Conservation (phyloP, 2,797 vertebrate species). For the Muscicapa striata region DNA sequence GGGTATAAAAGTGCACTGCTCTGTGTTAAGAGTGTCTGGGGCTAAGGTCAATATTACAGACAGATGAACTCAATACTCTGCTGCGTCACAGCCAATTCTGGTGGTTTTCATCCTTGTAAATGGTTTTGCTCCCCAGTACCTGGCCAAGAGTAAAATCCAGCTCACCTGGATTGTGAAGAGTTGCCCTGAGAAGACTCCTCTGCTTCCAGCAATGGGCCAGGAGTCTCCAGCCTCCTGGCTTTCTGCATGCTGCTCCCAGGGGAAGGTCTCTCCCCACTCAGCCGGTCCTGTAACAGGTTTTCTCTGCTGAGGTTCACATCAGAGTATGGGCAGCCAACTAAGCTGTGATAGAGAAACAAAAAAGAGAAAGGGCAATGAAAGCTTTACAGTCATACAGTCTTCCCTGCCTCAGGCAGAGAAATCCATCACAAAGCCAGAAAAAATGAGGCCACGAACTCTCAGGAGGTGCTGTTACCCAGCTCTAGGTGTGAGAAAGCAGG, state of each 20-base stretch:
- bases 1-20: constrained; percentile 2
- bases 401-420: neutral
- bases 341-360: constrained; percentile 62
- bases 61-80: neutral
- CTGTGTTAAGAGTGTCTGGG: constrained; percentile 19
- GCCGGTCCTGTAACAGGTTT: constrained; percentile 85
- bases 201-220: constrained; percentile 31
- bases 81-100: neutral
- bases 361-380: neutral
- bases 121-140: neutral
- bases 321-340: constrained; percentile 90
- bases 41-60: neutral
- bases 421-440: neutral
- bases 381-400: neutral
- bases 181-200: constrained; percentile 57
- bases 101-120: neutral
- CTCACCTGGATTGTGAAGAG: constrained; percentile 77
- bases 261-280: constrained; percentile 82
- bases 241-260: constrained; percentile 73
- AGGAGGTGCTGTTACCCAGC: neutral
- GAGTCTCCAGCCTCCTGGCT: constrained; percentile 74
- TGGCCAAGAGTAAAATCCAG: neutral
- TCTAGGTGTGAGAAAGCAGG: neutral
- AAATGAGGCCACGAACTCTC: neutral
- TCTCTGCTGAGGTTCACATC: constrained; percentile 89